These are phyloP conservation scores for Catocala nupta DNA, from an alignment of 2,888 invertebrate species.

Conservation along the genomic window DNA sequence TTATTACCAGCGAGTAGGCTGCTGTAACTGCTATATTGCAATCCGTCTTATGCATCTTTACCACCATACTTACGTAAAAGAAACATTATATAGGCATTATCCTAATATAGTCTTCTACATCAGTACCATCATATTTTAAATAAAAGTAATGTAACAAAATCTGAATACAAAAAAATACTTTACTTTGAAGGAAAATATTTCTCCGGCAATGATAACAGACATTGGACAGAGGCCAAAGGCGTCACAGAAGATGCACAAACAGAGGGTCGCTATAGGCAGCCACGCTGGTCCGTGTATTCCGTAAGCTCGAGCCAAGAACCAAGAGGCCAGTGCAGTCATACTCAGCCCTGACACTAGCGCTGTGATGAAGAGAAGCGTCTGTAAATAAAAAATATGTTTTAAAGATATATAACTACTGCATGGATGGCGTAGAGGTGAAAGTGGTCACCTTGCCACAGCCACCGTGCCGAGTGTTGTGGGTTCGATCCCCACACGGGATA, in stretches of 20 bases:
- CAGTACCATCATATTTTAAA: too few species aligned
- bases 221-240: slow-evolving; percentile 72
- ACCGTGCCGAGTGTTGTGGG: too few species aligned
- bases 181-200: slow-evolving; percentile 68
- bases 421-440: too few species aligned
- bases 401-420: background rate
- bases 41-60: too few species aligned
- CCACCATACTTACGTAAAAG: background rate
- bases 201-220: slow-evolving; percentile 70
- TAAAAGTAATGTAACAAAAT: background rate
- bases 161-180: background rate
- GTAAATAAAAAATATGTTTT: slow-evolving; percentile 25
- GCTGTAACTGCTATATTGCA: too few species aligned
- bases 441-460: too few species aligned
- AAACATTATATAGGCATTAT: too few species aligned
- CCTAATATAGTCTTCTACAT: too few species aligned
- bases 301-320: slow-evolving; percentile 69
- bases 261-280: slow-evolving; percentile 80
- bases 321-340: slow-evolving; percentile 74
- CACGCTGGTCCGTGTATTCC: slow-evolving; percentile 70
- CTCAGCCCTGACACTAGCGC: slow-evolving; percentile 74
- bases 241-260: slow-evolving; percentile 71
- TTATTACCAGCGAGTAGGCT: too few species aligned
- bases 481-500: too few species aligned
- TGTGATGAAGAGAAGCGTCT: slow-evolving; percentile 71